These are phyloP conservation scores for Ormyrus nitidulus DNA, from an alignment of 2,888 invertebrate species.

Conservation along the genomic window DNA sequence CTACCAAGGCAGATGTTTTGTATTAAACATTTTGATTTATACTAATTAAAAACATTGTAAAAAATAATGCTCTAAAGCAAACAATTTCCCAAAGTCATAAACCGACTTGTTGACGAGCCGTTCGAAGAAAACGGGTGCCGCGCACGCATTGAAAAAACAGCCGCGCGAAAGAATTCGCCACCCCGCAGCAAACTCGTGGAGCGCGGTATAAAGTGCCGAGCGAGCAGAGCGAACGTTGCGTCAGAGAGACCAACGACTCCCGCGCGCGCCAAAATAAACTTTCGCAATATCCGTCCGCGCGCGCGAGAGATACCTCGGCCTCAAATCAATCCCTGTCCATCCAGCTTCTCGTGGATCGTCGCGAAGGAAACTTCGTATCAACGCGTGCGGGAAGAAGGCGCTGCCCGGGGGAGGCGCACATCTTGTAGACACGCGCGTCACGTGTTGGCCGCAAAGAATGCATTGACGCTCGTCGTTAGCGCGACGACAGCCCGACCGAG, in stretches of 20 bases:
- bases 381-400: too few species aligned
- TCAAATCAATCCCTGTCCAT: background rate
- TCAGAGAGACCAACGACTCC: slow-evolving; percentile 22
- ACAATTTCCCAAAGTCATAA: too few species aligned
- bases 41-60: too few species aligned
- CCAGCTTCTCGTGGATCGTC: too few species aligned
- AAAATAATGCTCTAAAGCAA: too few species aligned
- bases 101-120: too few species aligned
- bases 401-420: slow-evolving; percentile 13
- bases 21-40: too few species aligned
- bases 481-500: background rate
- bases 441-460: slow-evolving; percentile 47
- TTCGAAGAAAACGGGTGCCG: too few species aligned
- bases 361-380: too few species aligned
- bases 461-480: slow-evolving; percentile 44
- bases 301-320: background rate
- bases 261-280: slow-evolving; percentile 11
- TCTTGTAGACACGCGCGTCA: slow-evolving; percentile 47
- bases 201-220: slow-evolving; percentile 16
- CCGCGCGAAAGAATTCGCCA: slow-evolving; percentile 16
- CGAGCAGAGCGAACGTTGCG: slow-evolving; percentile 4
- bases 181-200: background rate
- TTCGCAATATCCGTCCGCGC: background rate
- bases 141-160: too few species aligned
- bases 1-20: too few species aligned